Evolutionary conservation across 2,797 vertebrate genomes (phyloP), one percentile per base, ranked within the genome.

Genomic region (Toxotes lorentzi): DNA sequence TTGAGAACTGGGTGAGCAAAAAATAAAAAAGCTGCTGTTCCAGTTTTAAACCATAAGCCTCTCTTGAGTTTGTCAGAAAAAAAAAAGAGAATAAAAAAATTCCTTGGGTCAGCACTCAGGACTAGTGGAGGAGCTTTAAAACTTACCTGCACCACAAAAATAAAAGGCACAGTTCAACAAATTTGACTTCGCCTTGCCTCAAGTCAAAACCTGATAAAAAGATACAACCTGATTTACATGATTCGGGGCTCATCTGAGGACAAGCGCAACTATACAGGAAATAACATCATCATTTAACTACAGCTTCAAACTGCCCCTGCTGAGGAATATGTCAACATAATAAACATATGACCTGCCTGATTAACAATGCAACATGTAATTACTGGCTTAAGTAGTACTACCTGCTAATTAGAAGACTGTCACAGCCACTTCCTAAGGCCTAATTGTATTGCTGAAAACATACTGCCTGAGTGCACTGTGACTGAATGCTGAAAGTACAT

Each of bases 371-470:
- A n/a, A 24, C 21, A 45, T 70, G 32, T 50, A 70, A 81, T 63
- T 59, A 68, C n/a, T 23, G 38, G 7, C 27, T 76, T 47, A 34
- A 70, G 66, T 1, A 16, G 62, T 2, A 4, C 73, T n/a, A 51
- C 64, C 53, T 61, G 57, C 57, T 83, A 45, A 83, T 84, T 62
- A 77, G 38, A 57, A 41, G 24, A 60, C 17, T 13, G 63, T 70
- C 43, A 21, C 51, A 66, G 59, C 8, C 54, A 56, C 69, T 48
- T 77, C 74, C 45, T 45, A 27, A 0, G 12, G 41, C 2, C 27
- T 40, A 4, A 56, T 21, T 66, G 38, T 35, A 32, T 24, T 34
- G 11, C 48, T 41, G 30, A 24, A 38, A 16, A 57, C 21, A n/a
- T 0, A 27, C 14, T 4, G 51, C 19, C 38, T 8, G 51, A 50